Evolutionary conservation across 2,888 invertebrate genomes (phyloP).

Genomic region (Kryphioiulus occultus): DNA sequence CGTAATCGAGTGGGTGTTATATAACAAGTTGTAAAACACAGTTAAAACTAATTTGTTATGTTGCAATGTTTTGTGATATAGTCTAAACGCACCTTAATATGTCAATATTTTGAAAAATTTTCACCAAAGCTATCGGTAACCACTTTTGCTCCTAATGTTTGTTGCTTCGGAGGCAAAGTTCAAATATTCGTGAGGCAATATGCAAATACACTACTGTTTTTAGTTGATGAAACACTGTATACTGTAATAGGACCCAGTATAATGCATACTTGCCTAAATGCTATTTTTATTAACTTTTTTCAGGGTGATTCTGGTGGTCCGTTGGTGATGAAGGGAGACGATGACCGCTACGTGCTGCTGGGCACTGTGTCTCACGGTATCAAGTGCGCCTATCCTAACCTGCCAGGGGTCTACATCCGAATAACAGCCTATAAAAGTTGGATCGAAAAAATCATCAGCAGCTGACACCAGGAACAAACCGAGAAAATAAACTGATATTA

Average conservation of each 20-base stretch:
- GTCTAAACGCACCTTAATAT: too few species aligned
- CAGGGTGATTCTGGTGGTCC: constrained; percentile 95
- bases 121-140: too few species aligned
- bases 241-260: neutral
- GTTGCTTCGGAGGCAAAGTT: too few species aligned
- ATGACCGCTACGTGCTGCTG: constrained; percentile 85
- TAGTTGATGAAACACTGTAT: too few species aligned
- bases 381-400: constrained; percentile 83
- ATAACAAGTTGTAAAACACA: too few species aligned
- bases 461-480: constrained; percentile 28
- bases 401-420: constrained; percentile 93
- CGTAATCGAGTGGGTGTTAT: too few species aligned
- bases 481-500: neutral
- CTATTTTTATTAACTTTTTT: constrained; percentile 45
- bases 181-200: too few species aligned
- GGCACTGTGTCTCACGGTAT: constrained; percentile 65
- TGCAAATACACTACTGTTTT: too few species aligned
- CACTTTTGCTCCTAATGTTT: too few species aligned
- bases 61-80: too few species aligned
- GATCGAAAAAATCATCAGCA: constrained; percentile 68
- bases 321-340: constrained; percentile 79
- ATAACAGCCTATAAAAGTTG: constrained; percentile 91
- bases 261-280: neutral
- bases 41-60: too few species aligned
- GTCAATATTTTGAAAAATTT: too few species aligned